Base-by-base conservation (phyloP, 2,888 invertebrate species). In the Polydrusus tereticollis region DNA sequence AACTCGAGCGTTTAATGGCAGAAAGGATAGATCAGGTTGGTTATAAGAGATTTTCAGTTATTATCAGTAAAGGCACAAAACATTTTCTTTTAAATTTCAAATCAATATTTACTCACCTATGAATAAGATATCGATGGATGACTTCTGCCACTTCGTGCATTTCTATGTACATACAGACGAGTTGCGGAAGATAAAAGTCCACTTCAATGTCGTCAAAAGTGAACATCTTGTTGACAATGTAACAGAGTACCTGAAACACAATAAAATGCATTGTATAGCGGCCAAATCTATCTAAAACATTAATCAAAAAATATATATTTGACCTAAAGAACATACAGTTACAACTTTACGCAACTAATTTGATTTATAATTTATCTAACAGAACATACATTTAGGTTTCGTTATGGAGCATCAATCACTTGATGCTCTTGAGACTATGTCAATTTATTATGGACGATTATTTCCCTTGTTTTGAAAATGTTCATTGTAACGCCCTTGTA, bases 91-190 rank as follows among this genome's bases (percentile, higher is more conserved):
- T 2, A 36, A 36, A 12, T 36, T 2, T 36, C 5, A 12, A 8
- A 12, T 8, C 12, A 2, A 8, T 45, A 10, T 45, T 1, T 16
- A 82, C 86, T 84, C 84, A 94, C 93, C 96, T 91, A 86, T 92
- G 89, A 33, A 94, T 89, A 73, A 95, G 86, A 85, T 94, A 95
- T 5, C 94, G 93, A 87, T 94, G 94, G 69, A 95, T 87, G 74
- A 95, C 96, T 88, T 99, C 98, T 66, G 99, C 98, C 78, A 98
- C 93, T 84, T 98, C 98, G 82, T 94, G 94, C 92, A 98, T 96
- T 88, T 98, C 97, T 86, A 99, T 95, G 86, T 98, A 99, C 96
- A 99, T 97, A 82, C 96, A 96, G 82, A 99, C 94, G 82, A 99
- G 87, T 87, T 99, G 99, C 57, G 99, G 99, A 84, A 99, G 90